Evolutionary conservation across 1,140 invertebrate species (phyloP), one percentile per base, ranked within the genome.

Genomic region (Uloborus diversus): DNA sequence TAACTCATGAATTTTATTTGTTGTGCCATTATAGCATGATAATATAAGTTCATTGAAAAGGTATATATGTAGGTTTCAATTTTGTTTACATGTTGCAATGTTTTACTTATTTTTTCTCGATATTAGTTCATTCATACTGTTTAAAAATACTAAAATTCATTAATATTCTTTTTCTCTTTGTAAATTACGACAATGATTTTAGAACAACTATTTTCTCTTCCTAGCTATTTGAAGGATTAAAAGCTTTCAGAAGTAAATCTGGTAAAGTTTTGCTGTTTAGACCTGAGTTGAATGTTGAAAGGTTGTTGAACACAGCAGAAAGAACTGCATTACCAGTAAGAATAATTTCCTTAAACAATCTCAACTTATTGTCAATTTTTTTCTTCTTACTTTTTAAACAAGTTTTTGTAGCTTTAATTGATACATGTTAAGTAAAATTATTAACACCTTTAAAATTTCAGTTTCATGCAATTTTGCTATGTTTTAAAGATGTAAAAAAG

Each of bases 201-300:
- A 68, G 9, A 78, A 51, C 49, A 35, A 17, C 20, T 56, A 59
- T 33, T 78, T 32, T 32, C 30, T 35, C 66, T 64, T 1, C 27
- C 1, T 32, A 78, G 73, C 32, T 99, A 71, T 99, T 99, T 85
- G 98, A 99, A 91, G 98, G 98, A 57, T 92, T 99, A 91, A 99
- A 99, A 88, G 97, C 97, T 0, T 99, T 96, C 86, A 90, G 96
- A 85, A 96, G 96, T n/a, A 89, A 91, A 4, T 97, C 99, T 88
- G 94, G 94, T 59, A 94, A 93, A 88, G 95, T 99, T 68, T 89
- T 96, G 82, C 87, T 99, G 81, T 99, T 99, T 87, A 91, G 98
- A 68, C 97, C 98, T 3, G 93, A 98, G 49, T 88, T 96, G 84
- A 99, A 99, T 86, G 96, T 99, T 94, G 90, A 92, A 75, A 89